Evolutionary conservation across 2,888 invertebrate species (phyloP).

Genomic region (Conops quadrifasciatus): DNA sequence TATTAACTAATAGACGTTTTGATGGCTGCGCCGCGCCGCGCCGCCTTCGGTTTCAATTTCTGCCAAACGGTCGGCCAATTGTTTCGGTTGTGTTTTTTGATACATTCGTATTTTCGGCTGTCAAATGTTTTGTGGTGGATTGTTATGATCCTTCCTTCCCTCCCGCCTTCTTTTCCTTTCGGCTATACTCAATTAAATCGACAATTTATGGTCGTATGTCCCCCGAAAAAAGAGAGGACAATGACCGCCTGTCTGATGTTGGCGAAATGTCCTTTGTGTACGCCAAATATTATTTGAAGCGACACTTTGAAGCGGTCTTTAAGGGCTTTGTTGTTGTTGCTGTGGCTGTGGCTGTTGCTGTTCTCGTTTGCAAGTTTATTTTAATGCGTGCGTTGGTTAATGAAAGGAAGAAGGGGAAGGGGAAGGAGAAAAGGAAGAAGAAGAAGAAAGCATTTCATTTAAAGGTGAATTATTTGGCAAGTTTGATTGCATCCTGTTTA

Average conservation of each 20-base stretch:
- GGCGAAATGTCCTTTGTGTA: background rate
- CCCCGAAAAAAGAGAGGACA: slow-evolving; percentile 54
- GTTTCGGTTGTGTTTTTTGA: no score
- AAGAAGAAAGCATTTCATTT: slow-evolving; percentile 2
- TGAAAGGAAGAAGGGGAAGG: background rate
- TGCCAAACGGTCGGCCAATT: no score
- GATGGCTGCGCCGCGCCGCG: background rate
- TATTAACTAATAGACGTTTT: background rate
- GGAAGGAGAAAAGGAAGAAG: background rate
- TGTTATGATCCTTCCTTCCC: slow-evolving; percentile 2
- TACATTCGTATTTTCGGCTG: slow-evolving; percentile 49
- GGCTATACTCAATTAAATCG: slow-evolving; percentile 49
- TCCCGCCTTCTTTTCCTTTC: slow-evolving; percentile 39
- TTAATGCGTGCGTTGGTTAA: background rate
- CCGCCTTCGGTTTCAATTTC: no score
- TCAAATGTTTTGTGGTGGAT: slow-evolving; percentile 51
- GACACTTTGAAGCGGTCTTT: background rate
- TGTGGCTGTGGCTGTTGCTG: slow-evolving; percentile 18
- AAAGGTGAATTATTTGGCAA: slow-evolving; percentile 23
- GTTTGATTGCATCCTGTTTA: no score
- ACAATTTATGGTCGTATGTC: slow-evolving; percentile 59
- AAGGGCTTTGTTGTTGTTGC: slow-evolving; percentile 2
- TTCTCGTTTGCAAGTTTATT: background rate
- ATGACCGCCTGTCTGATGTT: slow-evolving; percentile 57
- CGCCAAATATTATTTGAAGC: background rate